Conservation (phyloP, 2,888 invertebrate genomes). For the Aphidoletes aphidimyza region DNA sequence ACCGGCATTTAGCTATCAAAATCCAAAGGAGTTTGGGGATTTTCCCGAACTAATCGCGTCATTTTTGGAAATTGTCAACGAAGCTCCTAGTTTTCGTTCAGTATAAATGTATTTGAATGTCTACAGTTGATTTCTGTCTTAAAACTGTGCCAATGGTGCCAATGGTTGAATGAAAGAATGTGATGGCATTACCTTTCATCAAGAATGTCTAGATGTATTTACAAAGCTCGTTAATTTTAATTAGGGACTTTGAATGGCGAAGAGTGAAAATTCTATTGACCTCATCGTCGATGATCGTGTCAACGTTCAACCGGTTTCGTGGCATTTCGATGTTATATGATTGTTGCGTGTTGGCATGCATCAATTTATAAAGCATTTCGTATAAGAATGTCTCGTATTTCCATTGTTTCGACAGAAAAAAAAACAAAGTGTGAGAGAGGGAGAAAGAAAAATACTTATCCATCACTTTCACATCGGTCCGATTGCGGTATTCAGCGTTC, state of each 20-base stretch:
- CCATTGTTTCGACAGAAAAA: too few relatives aligned
- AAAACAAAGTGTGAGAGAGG: too few relatives aligned
- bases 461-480: constrained; percentile 9
- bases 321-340: background rate
- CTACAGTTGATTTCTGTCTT: background rate
- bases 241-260: constrained; percentile 8
- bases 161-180: background rate
- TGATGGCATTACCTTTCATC: background rate
- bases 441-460: too few relatives aligned
- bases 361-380: constrained; percentile 35
- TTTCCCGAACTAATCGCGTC: too few relatives aligned
- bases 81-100: too few relatives aligned
- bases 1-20: too few relatives aligned
- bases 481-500: background rate
- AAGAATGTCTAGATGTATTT: constrained; percentile 3
- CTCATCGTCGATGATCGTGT: background rate
- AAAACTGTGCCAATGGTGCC: background rate
- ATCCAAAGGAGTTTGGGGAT: too few relatives aligned
- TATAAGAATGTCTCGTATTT: background rate
- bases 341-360: constrained; percentile 44
- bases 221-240: constrained; percentile 40
- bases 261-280: constrained; percentile 11
- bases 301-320: background rate
- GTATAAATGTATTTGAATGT: background rate
- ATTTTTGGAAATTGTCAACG: too few relatives aligned